A percentile compares a stretch with the other conserved stretches of the same genome.
Conservation (phyloP, 2,113 vertebrate genomes). For the Vidua macroura region DNA sequence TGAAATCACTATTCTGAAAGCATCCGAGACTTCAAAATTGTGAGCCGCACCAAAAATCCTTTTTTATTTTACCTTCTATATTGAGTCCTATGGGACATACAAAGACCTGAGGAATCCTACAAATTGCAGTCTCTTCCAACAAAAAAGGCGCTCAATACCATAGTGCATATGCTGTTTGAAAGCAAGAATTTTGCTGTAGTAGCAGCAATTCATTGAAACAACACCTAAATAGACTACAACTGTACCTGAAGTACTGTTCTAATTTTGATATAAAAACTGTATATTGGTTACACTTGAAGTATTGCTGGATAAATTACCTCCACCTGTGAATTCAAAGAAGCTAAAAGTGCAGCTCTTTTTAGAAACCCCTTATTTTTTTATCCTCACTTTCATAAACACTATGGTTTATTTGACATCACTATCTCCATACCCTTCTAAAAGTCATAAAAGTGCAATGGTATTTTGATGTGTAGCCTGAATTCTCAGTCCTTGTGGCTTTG, state of each 20-base stretch:
- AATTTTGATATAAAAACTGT: background rate
- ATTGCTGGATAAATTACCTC: background rate
- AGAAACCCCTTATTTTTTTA: background rate
- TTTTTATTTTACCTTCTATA: background rate
- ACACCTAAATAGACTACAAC: background rate
- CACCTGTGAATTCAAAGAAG: conserved; percentile 3
- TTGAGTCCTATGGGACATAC: background rate
- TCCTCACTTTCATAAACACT: background rate
- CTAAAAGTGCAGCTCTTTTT: background rate
- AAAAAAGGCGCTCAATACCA: background rate
- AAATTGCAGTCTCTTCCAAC: background rate
- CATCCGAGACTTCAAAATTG: background rate
- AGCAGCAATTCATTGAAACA: background rate
- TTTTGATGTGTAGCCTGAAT: background rate
- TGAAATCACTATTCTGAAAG: background rate
- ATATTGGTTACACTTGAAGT: background rate
- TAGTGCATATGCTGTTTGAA: background rate
- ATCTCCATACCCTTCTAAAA: background rate
- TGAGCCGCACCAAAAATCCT: background rate
- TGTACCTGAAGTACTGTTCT: background rate
- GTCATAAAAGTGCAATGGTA: background rate
- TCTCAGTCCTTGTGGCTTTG: background rate
- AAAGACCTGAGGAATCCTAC: background rate
- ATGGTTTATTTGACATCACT: background rate
- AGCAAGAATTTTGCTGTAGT: background rate